These are phyloP conservation scores for Pemphigus obesinymphae DNA, from an alignment of 1,140 invertebrate genomes.

Conservation along the genomic window DNA sequence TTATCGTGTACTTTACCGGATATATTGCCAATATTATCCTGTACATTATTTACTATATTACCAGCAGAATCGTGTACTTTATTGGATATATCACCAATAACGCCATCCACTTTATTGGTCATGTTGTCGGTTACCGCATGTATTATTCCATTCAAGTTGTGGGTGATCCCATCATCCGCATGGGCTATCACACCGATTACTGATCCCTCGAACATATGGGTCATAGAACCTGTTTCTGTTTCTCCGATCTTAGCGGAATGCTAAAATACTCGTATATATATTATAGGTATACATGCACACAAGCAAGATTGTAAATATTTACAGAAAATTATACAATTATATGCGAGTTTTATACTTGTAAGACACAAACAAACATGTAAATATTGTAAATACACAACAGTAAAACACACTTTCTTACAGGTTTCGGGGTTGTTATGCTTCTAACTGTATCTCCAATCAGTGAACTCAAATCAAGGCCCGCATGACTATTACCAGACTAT, in stretches of 20 bases:
- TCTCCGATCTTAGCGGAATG: not conserved
- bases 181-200: not conserved
- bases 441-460: constrained; percentile 5
- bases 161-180: too few relatives aligned
- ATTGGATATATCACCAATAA: too few relatives aligned
- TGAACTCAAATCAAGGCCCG: constrained; percentile 19
- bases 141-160: too few relatives aligned
- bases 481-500: constrained; percentile 16
- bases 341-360: constrained; percentile 11
- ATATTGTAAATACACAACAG: not conserved
- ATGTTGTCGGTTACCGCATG: too few relatives aligned
- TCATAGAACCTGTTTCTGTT: not conserved
- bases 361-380: not conserved
- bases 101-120: too few relatives aligned
- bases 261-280: not conserved
- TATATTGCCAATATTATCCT: too few relatives aligned
- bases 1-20: too few relatives aligned
- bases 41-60: too few relatives aligned
- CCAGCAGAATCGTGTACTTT: too few relatives aligned
- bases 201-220: not conserved
- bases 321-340: not conserved
- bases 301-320: not conserved
- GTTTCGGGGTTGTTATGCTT: not conserved
- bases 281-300: not conserved
- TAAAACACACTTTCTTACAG: not conserved